Percentiles rank a stretch among this genome's conserved stretches.
phyloP scores from a whole-genome alignment of 2,113 vertebrate species.

The Pyxicephalus adspersus region DNA sequence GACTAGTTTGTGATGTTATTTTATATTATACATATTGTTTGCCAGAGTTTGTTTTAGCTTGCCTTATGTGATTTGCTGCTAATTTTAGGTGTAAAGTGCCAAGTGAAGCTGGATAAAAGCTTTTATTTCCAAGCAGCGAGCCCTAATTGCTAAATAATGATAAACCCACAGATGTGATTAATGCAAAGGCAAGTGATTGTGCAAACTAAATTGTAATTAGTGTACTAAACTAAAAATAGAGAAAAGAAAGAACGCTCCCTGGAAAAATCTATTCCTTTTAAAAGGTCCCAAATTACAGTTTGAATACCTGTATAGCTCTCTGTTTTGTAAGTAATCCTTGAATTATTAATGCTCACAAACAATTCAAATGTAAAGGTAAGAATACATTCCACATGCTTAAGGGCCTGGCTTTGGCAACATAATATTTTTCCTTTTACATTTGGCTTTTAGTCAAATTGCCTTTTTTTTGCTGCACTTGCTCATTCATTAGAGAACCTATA shows the following conservation, averaged over 20 bases:
- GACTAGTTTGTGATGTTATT: too few relatives aligned
- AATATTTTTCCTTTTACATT: too few relatives aligned
- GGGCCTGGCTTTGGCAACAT: not conserved
- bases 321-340: conserved; percentile 8
- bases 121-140: conserved; percentile 12
- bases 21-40: too few relatives aligned
- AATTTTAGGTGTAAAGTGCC: not conserved
- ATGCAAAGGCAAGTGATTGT: conserved; percentile 38
- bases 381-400: not conserved
- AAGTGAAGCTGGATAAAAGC: not conserved
- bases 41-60: too few relatives aligned
- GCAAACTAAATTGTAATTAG: not conserved
- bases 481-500: too few relatives aligned
- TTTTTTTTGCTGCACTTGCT: too few relatives aligned
- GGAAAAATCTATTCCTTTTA: conserved; percentile 39
- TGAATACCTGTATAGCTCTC: conserved; percentile 4
- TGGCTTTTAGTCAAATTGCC: too few relatives aligned
- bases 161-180: not conserved
- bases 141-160: conserved; percentile 19
- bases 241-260: conserved; percentile 1
- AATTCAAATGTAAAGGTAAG: conserved; percentile 5
- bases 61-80: not conserved
- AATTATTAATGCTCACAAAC: conserved; percentile 19
- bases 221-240: not conserved
- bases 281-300: conserved; percentile 44